Base-by-base conservation (phyloP, 2,797 vertebrate species). In the Gastrophryne carolinensis region DNA sequence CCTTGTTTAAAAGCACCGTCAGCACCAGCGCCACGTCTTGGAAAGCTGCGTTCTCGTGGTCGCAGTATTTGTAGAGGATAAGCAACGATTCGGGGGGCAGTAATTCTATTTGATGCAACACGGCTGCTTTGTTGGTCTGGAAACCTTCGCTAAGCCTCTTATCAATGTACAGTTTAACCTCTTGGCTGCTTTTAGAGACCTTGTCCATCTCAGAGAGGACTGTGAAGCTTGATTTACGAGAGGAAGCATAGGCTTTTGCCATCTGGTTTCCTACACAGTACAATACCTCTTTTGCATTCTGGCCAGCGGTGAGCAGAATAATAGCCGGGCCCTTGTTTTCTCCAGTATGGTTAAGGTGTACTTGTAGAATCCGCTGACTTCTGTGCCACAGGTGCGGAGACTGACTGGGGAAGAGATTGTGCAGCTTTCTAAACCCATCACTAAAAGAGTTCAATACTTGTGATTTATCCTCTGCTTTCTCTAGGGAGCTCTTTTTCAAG, bases 11-110 rank as follows among this genome's bases (percentile, higher is more conserved):
- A 1, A 96, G 84, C 54, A 98, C 92, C 0, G 97, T 98, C 74
- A 99, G 91, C 72, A 94, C 80, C 19, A 99, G 77, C 66, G 95
- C 93, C 47, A 91, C 93, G 0, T 83, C 87, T 81, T 98, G 98
- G 81, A 92, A 98, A 0, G 93, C 95, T 0, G 97, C 92, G 0
- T 89, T 94, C 70, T 98, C 95, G 0, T 99, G 97, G 82, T 99
- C 96, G 26, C 97, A 98, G 80, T 98, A 99, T 79, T 96, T 98
- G 75, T 98, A 98, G 74, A 99, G 98, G 79, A 99, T 98, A 2
- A 98, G 76, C 0, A 95, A 93, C 72, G 96, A 94, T 52, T 91
- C 92, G 3, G 96, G 92, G 0, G 97, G 97, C 77, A 98, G 86
- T 0, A 90, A 90, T 61, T 97, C 96, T 0, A 99, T 90, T 1